phyloP scores from a whole-genome alignment of 2,888 invertebrate genomes.

The Philaethria dido region DNA sequence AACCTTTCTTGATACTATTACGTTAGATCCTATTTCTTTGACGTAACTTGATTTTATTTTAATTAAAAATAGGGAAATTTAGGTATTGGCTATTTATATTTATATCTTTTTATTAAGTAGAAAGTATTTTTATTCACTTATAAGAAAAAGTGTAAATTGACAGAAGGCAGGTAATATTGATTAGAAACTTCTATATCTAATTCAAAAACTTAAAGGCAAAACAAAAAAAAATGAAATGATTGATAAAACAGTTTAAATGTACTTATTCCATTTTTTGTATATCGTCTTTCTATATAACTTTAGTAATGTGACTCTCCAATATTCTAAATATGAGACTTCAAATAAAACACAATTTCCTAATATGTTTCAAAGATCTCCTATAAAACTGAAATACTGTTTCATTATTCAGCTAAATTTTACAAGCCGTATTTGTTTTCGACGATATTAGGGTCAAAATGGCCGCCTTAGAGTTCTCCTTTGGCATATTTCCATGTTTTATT shows the following conservation, averaged over 20 bases:
- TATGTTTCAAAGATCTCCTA: neutral
- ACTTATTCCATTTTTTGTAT: no score
- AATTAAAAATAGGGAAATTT: neutral
- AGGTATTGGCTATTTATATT: neutral
- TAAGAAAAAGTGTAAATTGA: no score
- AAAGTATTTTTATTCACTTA: no score
- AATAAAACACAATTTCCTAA: conserved; percentile 10
- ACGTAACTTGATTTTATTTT: conserved; percentile 19
- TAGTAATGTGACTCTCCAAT: conserved; percentile 1
- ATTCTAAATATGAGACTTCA: conserved; percentile 1
- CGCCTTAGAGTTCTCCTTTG: conserved; percentile 8
- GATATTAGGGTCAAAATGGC: conserved; percentile 14
- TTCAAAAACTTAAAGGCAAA: no score
- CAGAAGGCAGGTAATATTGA: no score
- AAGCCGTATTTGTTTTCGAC: conserved; percentile 23
- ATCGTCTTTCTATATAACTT: conserved; percentile 6
- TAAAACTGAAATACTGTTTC: conserved; percentile 16
- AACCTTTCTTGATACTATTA: conserved; percentile 37
- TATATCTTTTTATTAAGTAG: no score
- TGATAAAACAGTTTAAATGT: neutral
- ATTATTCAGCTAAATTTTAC: conserved; percentile 23
- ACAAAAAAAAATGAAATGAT: no score
- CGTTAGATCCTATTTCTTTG: conserved; percentile 33
- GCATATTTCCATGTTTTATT: conserved; percentile 17
- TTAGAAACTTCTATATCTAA: no score